Evolutionary conservation across 2,888 invertebrate species (phyloP).

Genomic region (Lasioglossum marginatum): DNA sequence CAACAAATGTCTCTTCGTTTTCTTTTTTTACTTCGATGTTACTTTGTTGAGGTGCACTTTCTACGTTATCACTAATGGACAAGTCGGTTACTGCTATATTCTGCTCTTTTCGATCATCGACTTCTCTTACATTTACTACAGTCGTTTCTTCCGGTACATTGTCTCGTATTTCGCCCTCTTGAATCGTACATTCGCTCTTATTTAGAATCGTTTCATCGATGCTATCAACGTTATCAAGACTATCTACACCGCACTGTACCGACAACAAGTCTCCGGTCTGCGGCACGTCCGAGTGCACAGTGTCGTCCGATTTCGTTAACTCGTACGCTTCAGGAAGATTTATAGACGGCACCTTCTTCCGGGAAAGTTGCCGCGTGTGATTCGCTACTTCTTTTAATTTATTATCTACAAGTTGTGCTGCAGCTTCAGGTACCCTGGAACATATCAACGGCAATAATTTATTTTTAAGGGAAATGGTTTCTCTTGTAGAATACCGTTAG

Average conservation of each 20-base stretch:
- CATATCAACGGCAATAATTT: not conserved
- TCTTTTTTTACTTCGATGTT: not conserved
- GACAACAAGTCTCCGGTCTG: slow-evolving; percentile 7
- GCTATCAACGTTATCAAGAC: slow-evolving; percentile 9
- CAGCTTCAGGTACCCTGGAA: slow-evolving; percentile 79
- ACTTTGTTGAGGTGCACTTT: slow-evolving; percentile 2
- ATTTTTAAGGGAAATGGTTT: not conserved
- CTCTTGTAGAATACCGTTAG: not conserved
- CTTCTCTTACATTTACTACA: slow-evolving; percentile 3
- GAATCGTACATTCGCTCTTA: not conserved
- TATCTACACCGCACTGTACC: slow-evolving; percentile 18
- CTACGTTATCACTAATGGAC: not conserved
- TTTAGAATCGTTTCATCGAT: not conserved
- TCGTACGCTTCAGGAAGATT: slow-evolving; percentile 47
- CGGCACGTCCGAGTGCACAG: slow-evolving; percentile 4
- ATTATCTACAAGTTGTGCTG: slow-evolving; percentile 78
- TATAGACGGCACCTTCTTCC: slow-evolving; percentile 68
- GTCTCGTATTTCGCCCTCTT: slow-evolving; percentile 19
- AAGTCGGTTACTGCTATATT: not conserved
- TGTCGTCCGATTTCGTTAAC: slow-evolving; percentile 16
- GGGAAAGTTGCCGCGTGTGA: slow-evolving; percentile 78
- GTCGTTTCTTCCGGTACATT: not conserved
- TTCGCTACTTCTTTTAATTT: slow-evolving; percentile 80
- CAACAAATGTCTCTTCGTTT: not conserved
- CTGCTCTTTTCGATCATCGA: not conserved